Percentiles rank a stretch among this genome's conserved stretches.
Evolutionary conservation across 1,140 invertebrate genomes (phyloP).

Genomic region (Planococcus citri): DNA sequence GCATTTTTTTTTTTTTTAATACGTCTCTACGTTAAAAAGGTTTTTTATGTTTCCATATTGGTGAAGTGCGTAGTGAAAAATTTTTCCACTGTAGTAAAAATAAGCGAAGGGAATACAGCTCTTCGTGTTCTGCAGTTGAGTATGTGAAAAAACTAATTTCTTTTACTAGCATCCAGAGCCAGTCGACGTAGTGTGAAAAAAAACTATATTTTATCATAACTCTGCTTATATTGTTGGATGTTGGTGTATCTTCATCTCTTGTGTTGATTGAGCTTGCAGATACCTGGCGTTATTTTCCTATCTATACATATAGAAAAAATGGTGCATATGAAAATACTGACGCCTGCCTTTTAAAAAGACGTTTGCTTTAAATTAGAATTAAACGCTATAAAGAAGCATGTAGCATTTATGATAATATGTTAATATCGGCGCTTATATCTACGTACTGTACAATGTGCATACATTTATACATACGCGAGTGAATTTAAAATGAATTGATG

Average conservation of each 20-base stretch:
- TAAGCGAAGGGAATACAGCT: not conserved
- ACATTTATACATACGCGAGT: not conserved
- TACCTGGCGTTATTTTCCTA: too few relatives aligned
- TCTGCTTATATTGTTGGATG: not conserved
- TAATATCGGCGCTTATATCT: too few relatives aligned
- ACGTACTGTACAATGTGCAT: too few relatives aligned
- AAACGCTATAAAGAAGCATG: not conserved
- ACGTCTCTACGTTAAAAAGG: not conserved
- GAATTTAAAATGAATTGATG: constrained; percentile 16
- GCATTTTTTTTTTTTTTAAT: not conserved
- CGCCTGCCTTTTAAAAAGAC: not conserved
- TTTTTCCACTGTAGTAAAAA: not conserved
- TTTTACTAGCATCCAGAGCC: too few relatives aligned
- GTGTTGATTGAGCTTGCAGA: not conserved
- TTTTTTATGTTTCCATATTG: constrained; percentile 6
- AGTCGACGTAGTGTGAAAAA: too few relatives aligned
- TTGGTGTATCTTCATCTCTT: too few relatives aligned
- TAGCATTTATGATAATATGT: not conserved
- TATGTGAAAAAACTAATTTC: not conserved
- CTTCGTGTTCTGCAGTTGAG: too few relatives aligned
- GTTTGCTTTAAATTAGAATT: not conserved
- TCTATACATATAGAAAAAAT: too few relatives aligned
- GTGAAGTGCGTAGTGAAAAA: not conserved
- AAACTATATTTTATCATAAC: too few relatives aligned
- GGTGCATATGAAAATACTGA: not conserved